Conservation (phyloP, 2,797 vertebrate genomes). For the Xenentodon cancila region DNA sequence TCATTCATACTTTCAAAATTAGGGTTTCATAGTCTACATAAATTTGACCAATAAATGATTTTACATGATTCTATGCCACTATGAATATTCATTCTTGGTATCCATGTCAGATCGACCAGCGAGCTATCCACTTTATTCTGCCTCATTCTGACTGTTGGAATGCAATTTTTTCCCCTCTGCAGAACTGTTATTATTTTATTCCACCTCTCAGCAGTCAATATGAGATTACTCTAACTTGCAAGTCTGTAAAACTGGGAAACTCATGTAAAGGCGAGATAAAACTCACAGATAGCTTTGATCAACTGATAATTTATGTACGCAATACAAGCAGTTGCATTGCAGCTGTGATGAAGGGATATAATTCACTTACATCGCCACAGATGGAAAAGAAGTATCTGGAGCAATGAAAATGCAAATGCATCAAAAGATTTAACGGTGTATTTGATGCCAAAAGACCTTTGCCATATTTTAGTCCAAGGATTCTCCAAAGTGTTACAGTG, state of each 20-base stretch:
- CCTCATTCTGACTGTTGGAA: conserved; percentile 12
- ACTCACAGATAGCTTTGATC: conserved; percentile 61
- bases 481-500: conserved; percentile 10
- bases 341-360: conserved; percentile 57
- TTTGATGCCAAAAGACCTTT: conserved; percentile 26
- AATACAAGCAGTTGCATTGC: conserved; percentile 45
- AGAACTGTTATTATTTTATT: conserved; percentile 46
- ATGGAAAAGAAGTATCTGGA: conserved; percentile 53
- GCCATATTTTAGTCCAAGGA: conserved; percentile 32
- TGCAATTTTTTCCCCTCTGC: conserved; percentile 5
- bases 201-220: conserved; percentile 29
- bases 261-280: conserved; percentile 41
- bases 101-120: conserved; percentile 3
- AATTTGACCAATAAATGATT: not conserved
- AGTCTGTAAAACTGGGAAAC: conserved; percentile 59
- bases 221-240: conserved; percentile 33
- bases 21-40: not conserved
- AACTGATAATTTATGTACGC: conserved; percentile 62
- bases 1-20: not conserved
- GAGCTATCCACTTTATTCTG: conserved; percentile 9
- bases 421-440: conserved; percentile 49
- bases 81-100: not conserved
- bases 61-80: not conserved
- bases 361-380: conserved; percentile 52
- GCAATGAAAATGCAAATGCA: conserved; percentile 65